Percentiles rank a stretch among this genome's conserved stretches.
Evolutionary conservation across 2,888 invertebrate genomes (phyloP).

Genomic region (Drosophila austrosaltans): DNA sequence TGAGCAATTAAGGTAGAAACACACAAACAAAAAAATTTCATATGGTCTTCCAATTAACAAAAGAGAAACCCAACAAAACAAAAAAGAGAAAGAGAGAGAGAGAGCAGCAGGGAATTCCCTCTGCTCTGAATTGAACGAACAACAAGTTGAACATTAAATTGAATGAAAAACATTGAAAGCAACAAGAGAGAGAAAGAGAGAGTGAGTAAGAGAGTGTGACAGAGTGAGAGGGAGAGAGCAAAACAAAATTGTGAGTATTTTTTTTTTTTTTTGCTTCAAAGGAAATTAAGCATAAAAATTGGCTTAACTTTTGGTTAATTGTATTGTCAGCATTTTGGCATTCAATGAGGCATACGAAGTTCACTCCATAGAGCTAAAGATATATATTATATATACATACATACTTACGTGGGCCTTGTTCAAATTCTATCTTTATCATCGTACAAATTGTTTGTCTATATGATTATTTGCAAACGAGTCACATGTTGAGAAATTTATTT

Average conservation of each 20-base stretch:
- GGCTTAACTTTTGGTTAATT: conserved; percentile 69
- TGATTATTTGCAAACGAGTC: conserved; percentile 12
- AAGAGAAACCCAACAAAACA: conserved; percentile 36
- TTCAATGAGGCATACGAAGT: conserved; percentile 27
- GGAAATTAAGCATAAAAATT: conserved; percentile 74
- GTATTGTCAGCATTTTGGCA: conserved; percentile 62
- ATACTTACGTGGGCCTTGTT: conserved; percentile 21
- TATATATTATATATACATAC: background rate
- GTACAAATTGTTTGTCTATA: background rate
- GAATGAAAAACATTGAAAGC: conserved; percentile 40
- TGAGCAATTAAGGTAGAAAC: conserved; percentile 28
- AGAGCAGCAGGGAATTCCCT: conserved; percentile 74
- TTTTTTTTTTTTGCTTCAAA: conserved; percentile 56
- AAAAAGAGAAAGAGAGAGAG: conserved; percentile 14
- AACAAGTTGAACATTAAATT: conserved; percentile 39
- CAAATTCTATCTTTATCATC: conserved; percentile 5
- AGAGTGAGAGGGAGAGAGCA: conserved; percentile 7
- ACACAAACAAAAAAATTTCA: conserved; percentile 17
- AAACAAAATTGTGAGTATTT: too few species aligned
- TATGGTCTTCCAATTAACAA: conserved; percentile 46
- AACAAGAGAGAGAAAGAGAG: conserved; percentile 4
- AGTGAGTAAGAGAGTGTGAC: conserved; percentile 6
- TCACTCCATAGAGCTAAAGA: too few species aligned
- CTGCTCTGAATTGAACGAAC: conserved; percentile 52
- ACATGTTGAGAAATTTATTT: conserved; percentile 17